phyloP scores from a whole-genome alignment of 2,888 invertebrate species.

The Metacarcinus magister region DNA sequence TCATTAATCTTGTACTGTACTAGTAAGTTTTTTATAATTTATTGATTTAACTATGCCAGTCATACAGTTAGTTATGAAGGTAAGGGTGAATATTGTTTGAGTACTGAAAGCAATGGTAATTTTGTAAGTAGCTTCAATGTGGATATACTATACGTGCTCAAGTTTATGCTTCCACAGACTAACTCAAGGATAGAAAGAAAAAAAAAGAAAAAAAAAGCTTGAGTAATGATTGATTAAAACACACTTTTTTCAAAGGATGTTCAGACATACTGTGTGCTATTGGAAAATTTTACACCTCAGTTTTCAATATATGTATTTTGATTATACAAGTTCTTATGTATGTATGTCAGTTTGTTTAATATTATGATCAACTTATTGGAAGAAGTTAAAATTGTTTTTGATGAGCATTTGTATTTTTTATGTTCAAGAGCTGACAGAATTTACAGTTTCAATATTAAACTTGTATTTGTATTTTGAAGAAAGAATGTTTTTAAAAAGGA shows the following conservation, averaged over 20 bases:
- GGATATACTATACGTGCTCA: not conserved
- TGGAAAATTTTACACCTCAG: not conserved
- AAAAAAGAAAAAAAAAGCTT: not conserved
- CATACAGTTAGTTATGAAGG: not conserved
- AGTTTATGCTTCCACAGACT: not conserved
- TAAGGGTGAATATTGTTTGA: not conserved
- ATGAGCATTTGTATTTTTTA: not conserved
- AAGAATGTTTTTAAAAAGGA: not conserved
- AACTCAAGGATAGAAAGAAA: not conserved
- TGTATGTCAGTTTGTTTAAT: not conserved
- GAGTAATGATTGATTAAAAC: not conserved
- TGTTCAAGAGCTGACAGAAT: not conserved
- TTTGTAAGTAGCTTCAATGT: not conserved
- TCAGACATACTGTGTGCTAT: too few relatives aligned
- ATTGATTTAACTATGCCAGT: not conserved
- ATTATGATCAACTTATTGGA: not conserved
- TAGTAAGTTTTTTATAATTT: not conserved
- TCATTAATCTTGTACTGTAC: not conserved
- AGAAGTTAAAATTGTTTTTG: not conserved
- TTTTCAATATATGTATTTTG: not conserved
- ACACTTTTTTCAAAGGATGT: not conserved
- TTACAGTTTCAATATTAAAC: not conserved
- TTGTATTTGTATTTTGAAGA: not conserved
- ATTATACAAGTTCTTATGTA: not conserved
- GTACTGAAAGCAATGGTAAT: not conserved